Base-by-base conservation (phyloP, 2,888 invertebrate genomes). In the Dermolepida albohirtum region DNA sequence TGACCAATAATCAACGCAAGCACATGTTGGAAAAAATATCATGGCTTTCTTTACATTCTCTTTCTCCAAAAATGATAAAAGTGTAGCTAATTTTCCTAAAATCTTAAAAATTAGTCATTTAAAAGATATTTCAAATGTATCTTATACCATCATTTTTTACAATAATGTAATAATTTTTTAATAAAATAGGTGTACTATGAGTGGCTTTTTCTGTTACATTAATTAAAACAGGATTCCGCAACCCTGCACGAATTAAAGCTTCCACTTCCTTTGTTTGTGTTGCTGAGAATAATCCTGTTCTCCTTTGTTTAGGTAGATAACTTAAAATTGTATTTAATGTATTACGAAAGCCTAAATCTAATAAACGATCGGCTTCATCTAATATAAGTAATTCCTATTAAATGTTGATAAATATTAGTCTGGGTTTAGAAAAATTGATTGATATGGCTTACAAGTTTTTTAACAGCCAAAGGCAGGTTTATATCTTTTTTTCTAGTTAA, bases 281-380 rank as follows among this genome's bases (percentile, higher is more conserved):
- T 0, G 99, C 99, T 0, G 98, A 98, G 85, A 99, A 99, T n/a
- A 99, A 86, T 0, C 98, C 97, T 0, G 99, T 99, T 74, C 98
- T 87, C 34, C 99, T 87, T 79, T 97, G 96, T 40, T 96, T 90
- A 0, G 99, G 99, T 43, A 99, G 83, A 82, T 93, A 94, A 73
- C 92, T 91, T 4, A 99, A 86, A 74, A 99, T 98, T 12, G 92
- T 92, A 74, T 95, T 93, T 12, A 98, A 84, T 1, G 93, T 90
- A 11, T 89, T 85, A 74, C 92, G 92, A 82, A 99, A 99, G 1
- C 98, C 98, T 71, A 97, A 87, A 80, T 97, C 97, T 29, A 98
- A 85, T 10, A 99, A 86, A 50, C 96, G 89, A 83, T 99, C 99
- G 0, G 98, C 98, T 86, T 99, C 99, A 81, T 99, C 99, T 22